These are phyloP conservation scores for Bombus turneri DNA, from an alignment of 1,140 invertebrate genomes.

Conservation along the genomic window DNA sequence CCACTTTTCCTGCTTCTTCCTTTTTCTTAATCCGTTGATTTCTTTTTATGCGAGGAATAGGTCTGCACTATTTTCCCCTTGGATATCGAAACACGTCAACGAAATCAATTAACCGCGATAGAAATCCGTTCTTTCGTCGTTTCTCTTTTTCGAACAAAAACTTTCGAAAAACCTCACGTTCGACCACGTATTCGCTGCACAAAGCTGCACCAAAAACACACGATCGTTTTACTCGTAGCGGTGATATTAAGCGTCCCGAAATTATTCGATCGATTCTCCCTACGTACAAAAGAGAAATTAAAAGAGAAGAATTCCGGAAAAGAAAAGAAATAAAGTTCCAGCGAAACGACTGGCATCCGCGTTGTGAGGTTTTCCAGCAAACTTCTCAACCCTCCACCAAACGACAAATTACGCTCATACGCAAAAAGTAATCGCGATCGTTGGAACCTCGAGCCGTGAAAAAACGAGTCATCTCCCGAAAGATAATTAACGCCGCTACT, in stretches of 20 bases:
- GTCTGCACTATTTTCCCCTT: too few species aligned
- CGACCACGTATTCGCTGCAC: background rate
- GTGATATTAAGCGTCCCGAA: background rate
- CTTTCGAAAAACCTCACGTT: background rate
- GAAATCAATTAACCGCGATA: background rate
- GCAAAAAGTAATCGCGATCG: conserved; percentile 45
- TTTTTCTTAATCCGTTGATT: background rate
- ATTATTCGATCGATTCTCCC: background rate
- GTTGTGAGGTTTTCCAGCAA: background rate
- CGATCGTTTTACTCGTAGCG: background rate
- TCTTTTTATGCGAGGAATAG: too few species aligned
- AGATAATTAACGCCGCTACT: conserved; percentile 61
- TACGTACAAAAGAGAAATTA: background rate
- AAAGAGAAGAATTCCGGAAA: background rate
- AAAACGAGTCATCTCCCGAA: background rate
- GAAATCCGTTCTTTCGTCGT: background rate
- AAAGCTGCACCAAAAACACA: background rate
- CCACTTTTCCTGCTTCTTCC: background rate
- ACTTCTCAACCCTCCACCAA: background rate
- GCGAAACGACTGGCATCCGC: too few species aligned
- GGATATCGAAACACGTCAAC: conserved; percentile 2
- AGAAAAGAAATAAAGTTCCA: too few species aligned
- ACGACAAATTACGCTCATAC: conserved; percentile 42
- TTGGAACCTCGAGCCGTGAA: background rate
- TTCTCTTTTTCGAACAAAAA: background rate